phyloP scores from a whole-genome alignment of 1,140 invertebrate species.

The Mamestra configurata region DNA sequence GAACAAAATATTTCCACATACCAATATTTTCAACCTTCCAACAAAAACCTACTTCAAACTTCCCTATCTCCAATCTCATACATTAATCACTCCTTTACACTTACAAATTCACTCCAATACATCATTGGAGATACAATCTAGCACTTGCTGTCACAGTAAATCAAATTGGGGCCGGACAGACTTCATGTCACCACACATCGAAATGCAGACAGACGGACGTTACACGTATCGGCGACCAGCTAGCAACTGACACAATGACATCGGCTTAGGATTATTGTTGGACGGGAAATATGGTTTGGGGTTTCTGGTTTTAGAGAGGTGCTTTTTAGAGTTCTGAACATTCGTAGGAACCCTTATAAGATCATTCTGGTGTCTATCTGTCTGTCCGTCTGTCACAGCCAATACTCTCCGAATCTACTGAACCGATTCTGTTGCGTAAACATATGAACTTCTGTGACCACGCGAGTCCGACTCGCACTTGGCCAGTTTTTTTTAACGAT shows the following conservation, averaged over 20 bases:
- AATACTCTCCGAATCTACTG: no score
- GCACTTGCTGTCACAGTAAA: conserved; percentile 35
- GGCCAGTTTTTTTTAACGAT: no score
- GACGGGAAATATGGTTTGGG: background rate
- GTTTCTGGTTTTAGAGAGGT: no score
- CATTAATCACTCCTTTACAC: conserved; percentile 33
- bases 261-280: conserved; percentile 45
- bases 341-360: no score
- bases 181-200: conserved; percentile 37
- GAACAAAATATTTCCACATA: background rate
- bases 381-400: no score
- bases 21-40: background rate
- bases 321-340: no score
- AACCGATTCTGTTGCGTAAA: no score
- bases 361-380: no score
- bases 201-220: conserved; percentile 47
- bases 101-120: conserved; percentile 25
- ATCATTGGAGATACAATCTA: conserved; percentile 39
- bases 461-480: no score
- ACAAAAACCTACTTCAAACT: background rate
- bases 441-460: no score
- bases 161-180: conserved; percentile 45
- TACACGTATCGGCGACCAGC: conserved; percentile 48
- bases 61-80: background rate
- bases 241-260: conserved; percentile 40